A percentile compares a stretch with the other conserved stretches of the same genome.
Evolutionary conservation across 2,113 vertebrate species (phyloP).

Genomic region (Antennarius striatus): DNA sequence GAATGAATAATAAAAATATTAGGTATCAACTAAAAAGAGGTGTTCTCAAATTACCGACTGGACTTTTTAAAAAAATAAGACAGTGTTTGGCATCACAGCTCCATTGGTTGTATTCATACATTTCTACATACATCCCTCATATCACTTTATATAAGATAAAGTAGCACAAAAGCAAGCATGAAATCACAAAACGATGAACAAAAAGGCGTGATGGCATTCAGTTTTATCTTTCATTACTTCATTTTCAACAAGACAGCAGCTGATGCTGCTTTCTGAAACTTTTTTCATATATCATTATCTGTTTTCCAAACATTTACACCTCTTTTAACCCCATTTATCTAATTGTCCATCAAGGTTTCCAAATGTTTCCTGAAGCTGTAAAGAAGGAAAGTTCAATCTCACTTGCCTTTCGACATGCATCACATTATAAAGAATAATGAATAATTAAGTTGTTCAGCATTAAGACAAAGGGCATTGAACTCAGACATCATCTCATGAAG

Average conservation of each 20-base stretch:
- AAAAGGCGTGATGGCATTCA: too few relatives aligned
- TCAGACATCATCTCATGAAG: conserved; percentile 16
- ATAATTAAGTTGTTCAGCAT: not conserved
- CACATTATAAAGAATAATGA: not conserved
- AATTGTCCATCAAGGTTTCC: not conserved
- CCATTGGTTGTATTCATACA: too few relatives aligned
- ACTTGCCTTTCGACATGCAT: not conserved
- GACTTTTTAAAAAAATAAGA: too few relatives aligned
- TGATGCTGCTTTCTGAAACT: not conserved
- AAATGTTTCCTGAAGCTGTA: conserved; percentile 3
- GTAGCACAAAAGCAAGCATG: not conserved
- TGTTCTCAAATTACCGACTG: not conserved
- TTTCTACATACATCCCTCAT: too few relatives aligned
- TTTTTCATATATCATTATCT: conserved; percentile 1
- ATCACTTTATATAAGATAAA: not conserved
- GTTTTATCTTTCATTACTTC: not conserved
- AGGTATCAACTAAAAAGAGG: not conserved
- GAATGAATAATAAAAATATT: not conserved
- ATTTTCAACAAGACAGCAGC: not conserved
- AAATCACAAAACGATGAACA: not conserved
- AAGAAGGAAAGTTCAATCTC: conserved; percentile 9
- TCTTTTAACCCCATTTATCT: not conserved
- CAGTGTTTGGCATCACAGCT: too few relatives aligned
- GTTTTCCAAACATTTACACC: conserved; percentile 16
- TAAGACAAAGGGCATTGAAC: conserved; percentile 13